Base-by-base conservation (phyloP, 1,140 invertebrate species). In the Aricia agestis region DNA sequence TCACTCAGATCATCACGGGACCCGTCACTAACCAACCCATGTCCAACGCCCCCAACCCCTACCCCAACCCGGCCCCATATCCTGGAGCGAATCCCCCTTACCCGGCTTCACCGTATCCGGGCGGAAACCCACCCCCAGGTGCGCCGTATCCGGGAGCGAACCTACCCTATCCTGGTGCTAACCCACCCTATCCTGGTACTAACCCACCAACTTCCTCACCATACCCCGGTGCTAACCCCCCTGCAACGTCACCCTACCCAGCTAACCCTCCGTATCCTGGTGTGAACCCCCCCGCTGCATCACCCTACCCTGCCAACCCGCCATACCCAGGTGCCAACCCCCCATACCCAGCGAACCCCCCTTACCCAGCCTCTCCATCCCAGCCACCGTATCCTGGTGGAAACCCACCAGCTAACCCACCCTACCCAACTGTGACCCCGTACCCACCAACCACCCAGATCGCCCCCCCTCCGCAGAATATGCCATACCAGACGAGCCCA, bases 11-110 rank as follows among this genome's bases (percentile, higher is more conserved):
- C 83, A 85, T 52, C 13, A 13, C 45, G 6, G 45, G 45, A 74
- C 65, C 70, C 9, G 73, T 80, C 0, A 70, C 78, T 7, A 77
- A 72, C 17, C 81, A 83, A 59, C 80, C 80, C n/a, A 32, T 45
- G 6, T 18, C 59, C 2, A 19, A 18, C n/a, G 58, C 59, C 18
- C 59, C 59, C 4, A 63, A 11, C 18, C 18, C 59, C 6, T 78
- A 79, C 59, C 78, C 75, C 1, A 70, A 45, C 11, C 69, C 59
- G 7, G 74, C 69, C 59, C 67, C 75, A 0, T 77, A 66, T 32
- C 76, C 76, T 4, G n/a, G 13, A 10, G 71, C 19, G 61, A 78
- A 70, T 52, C 19, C 72, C 15, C 71, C 78, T 58, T 75, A 76
- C 18, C 75, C 75, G 2, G 10, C 5, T 36, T 36, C 36, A n/a